A percentile compares a stretch with the other conserved stretches of the same genome.
Evolutionary conservation across 1,140 invertebrate genomes (phyloP).

Genomic region (Phymastichus coffea): DNA sequence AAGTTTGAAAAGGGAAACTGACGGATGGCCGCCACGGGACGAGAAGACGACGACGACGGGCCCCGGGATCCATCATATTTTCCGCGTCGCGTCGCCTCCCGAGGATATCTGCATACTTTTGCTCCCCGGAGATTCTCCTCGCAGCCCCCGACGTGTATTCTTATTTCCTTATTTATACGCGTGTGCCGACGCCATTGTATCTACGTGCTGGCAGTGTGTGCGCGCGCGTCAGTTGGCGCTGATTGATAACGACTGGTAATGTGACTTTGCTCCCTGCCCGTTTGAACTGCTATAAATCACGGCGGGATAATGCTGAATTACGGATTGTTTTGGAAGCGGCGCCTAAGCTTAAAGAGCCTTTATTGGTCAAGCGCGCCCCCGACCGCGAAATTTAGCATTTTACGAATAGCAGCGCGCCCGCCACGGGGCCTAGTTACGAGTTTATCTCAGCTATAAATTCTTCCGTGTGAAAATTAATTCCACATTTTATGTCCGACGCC

Average conservation of each 20-base stretch:
- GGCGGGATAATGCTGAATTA: constrained; percentile 26
- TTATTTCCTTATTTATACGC: constrained; percentile 19
- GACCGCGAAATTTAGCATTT: constrained; percentile 28
- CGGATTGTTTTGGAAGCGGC: constrained; percentile 26
- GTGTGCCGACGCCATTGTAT: not conserved
- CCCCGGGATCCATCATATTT: constrained; percentile 51
- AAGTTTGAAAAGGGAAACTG: constrained; percentile 49
- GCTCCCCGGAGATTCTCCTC: not conserved
- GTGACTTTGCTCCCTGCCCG: constrained; percentile 22
- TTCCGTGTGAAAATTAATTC: constrained; percentile 16
- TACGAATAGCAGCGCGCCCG: no score
- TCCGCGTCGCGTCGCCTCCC: constrained; percentile 24
- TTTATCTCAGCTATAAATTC: constrained; percentile 13
- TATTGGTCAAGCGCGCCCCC: constrained; percentile 26
- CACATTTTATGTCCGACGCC: not conserved
- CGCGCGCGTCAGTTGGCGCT: not conserved
- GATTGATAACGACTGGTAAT: constrained; percentile 23
- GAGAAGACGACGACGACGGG: constrained; percentile 47
- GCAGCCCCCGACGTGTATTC: not conserved
- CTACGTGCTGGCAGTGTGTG: not conserved
- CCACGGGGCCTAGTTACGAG: not conserved
- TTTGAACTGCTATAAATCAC: constrained; percentile 28
- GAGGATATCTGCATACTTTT: not conserved
- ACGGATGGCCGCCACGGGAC: constrained; percentile 55
- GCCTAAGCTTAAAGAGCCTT: constrained; percentile 20